phyloP scores from a whole-genome alignment of 2,797 vertebrate species.

The Myioborus miniatus region DNA sequence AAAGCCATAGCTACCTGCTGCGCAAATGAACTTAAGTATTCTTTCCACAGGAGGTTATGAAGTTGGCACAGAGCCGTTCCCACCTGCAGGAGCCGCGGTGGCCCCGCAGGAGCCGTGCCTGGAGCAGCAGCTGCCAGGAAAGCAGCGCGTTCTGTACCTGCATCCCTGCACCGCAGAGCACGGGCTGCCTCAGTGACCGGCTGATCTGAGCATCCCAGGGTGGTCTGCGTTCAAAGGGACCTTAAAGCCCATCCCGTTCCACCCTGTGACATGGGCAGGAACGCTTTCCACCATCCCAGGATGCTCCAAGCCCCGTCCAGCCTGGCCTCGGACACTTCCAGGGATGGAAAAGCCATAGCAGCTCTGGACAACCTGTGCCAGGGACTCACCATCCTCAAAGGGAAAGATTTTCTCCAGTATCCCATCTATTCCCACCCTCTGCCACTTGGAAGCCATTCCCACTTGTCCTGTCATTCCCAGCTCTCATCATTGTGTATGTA shows the following conservation, averaged over 20 bases:
- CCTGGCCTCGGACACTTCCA: neutral
- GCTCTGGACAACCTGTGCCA: neutral
- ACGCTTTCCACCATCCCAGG: neutral
- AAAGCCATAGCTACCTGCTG: accelerated
- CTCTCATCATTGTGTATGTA: neutral
- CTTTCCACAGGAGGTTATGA: neutral
- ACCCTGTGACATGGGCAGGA: neutral
- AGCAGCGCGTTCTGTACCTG: accelerated
- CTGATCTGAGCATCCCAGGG: accelerated
- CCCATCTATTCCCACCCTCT: neutral
- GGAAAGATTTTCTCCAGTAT: neutral
- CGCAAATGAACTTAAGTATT: accelerated
- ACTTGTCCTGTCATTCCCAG: neutral
- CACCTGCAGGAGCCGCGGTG: neutral
- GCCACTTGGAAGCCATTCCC: neutral
- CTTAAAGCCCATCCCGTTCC: accelerated
- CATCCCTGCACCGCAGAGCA: neutral
- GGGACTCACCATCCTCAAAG: neutral
- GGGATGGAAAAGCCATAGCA: neutral
- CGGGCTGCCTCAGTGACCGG: accelerated
- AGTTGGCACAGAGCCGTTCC: neutral
- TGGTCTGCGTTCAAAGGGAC: accelerated
- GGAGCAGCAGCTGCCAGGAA: neutral
- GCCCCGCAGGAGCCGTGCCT: neutral
- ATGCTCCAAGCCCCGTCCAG: accelerated